A percentile compares a stretch with the other conserved stretches of the same genome.
phyloP scores from a whole-genome alignment of 2,888 invertebrate genomes.

The Melipona beecheii region DNA sequence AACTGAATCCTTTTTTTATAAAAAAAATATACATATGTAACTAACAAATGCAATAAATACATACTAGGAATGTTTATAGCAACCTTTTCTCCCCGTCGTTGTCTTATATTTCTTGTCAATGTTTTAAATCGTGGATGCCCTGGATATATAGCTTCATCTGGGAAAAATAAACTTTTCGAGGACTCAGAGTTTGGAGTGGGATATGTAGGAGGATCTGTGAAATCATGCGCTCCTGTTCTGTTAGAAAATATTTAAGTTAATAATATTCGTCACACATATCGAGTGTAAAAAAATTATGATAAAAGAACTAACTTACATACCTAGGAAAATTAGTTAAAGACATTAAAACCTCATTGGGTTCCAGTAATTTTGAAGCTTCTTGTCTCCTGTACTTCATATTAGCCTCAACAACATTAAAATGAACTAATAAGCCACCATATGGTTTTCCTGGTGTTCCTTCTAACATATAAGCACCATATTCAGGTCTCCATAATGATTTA shows the following conservation, averaged over 20 bases:
- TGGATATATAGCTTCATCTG: constrained; percentile 96
- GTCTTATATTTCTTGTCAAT: constrained; percentile 95
- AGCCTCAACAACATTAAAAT: constrained; percentile 99
- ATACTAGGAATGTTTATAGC: constrained; percentile 98
- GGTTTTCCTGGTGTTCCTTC: constrained; percentile 99
- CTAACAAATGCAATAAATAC: constrained; percentile 63
- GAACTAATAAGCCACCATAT: constrained; percentile 96
- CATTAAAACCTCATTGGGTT: constrained; percentile 93
- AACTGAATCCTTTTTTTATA: background rate
- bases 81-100: constrained; percentile 96
- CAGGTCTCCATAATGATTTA: constrained; percentile 97
- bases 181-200: constrained; percentile 90
- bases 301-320: constrained; percentile 82
- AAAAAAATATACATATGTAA: background rate
- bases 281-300: constrained; percentile 2
- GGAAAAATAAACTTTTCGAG: constrained; percentile 95
- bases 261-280: constrained; percentile 22
- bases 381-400: constrained; percentile 97
- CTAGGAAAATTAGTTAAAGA: constrained; percentile 97
- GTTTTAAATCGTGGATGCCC: constrained; percentile 99
- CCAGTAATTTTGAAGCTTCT: constrained; percentile 91
- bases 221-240: constrained; percentile 94
- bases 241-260: constrained; percentile 70
- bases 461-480: constrained; percentile 99
- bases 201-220: constrained; percentile 92